Base-by-base conservation (phyloP, 1,140 invertebrate genomes). In the Oryctes rhinoceros region DNA sequence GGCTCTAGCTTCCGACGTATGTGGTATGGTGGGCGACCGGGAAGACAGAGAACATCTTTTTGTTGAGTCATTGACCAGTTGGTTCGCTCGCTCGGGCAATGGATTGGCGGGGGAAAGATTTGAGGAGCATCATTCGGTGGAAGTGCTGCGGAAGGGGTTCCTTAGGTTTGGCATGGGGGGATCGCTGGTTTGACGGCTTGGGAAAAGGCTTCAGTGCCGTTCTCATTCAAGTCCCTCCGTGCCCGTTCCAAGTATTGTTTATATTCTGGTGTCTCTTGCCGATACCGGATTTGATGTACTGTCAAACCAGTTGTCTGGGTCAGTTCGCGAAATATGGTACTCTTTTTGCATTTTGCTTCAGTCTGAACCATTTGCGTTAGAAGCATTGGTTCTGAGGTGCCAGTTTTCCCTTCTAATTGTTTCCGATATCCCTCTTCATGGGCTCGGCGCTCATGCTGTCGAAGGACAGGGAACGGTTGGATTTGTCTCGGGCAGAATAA, bases 361-460 rank as follows among this genome's bases (percentile, higher is more conserved):
- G 71, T 79, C 4, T 3, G 18, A 39, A 35, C 74, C 0, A 76
- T n/a, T 35, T 78, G 49, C n/a, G 39, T 20, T n/a, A 53, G 30
- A 0, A 67, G 49, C 1, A 18, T 11, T 0, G 65, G 65, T 15
- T 59, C 24, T 5, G 74, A 35, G n/a, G 44, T 30, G 13, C 15
- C 30, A 3, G 20, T 10, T 48, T 74, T 74, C 13, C 0, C 35
- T 48, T 79, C 65, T 30, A 79, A 6, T 1, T 71, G 65, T 49
- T 49, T 30, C 39, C 24, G 35, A 47, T 74, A 79, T 0, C 35
- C 65, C 10, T 10, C 62, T 24, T 62, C 62, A 44, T 80, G 79
- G 76, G 71, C 71, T 6, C 79, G 79, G 3, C 79, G 44, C n/a
- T 80, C 79, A 39, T 80, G 79, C 48, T 80, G 79, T 10, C 79